Conservation (phyloP, 1,140 invertebrate species). For the Tetragnatha versicolor region DNA sequence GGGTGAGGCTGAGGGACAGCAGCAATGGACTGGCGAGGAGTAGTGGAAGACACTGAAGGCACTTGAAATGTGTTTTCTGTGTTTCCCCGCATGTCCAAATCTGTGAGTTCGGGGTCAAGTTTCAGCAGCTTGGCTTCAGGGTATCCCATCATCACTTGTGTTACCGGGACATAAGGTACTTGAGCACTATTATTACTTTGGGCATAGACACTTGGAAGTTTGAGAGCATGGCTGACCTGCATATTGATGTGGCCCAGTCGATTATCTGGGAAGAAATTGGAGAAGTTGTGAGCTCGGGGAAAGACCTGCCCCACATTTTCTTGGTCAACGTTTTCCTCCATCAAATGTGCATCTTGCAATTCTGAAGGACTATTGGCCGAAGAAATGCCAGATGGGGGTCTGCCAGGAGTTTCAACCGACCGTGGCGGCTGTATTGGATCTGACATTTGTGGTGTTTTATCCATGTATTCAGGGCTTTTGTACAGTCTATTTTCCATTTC, state of each 20-base stretch:
- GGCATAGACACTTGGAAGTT: slow-evolving; percentile 2
- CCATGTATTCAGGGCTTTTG: slow-evolving; percentile 22
- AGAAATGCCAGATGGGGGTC: slow-evolving; percentile 51
- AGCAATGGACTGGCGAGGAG: slow-evolving; percentile 42
- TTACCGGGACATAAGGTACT: slow-evolving; percentile 19
- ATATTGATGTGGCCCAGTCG: slow-evolving; percentile 43
- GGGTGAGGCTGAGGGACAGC: slow-evolving; percentile 17
- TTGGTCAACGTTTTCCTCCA: slow-evolving; percentile 27
- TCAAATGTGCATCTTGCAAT: slow-evolving; percentile 10
- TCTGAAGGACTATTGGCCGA: slow-evolving; percentile 43
- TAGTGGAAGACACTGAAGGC: slow-evolving; percentile 59
- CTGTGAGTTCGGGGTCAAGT: slow-evolving; percentile 49
- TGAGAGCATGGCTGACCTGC: slow-evolving; percentile 27
- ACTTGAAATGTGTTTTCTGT: slow-evolving; percentile 59
- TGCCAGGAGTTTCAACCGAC: slow-evolving; percentile 42
- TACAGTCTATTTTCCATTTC: slow-evolving; percentile 10
- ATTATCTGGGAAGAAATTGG: background rate
- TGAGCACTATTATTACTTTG: slow-evolving; percentile 35
- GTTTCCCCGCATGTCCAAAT: slow-evolving; percentile 38
- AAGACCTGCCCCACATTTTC: slow-evolving; percentile 27
- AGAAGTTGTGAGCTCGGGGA: slow-evolving; percentile 34
- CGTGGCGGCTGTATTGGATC: slow-evolving; percentile 37
- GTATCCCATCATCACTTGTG: slow-evolving; percentile 41
- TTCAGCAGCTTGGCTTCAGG: slow-evolving; percentile 48
- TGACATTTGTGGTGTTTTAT: slow-evolving; percentile 9